Percentiles rank a stretch among this genome's conserved stretches.
Evolutionary conservation across 2,113 vertebrate genomes (phyloP).

Genomic region (Hippocampus abdominalis): DNA sequence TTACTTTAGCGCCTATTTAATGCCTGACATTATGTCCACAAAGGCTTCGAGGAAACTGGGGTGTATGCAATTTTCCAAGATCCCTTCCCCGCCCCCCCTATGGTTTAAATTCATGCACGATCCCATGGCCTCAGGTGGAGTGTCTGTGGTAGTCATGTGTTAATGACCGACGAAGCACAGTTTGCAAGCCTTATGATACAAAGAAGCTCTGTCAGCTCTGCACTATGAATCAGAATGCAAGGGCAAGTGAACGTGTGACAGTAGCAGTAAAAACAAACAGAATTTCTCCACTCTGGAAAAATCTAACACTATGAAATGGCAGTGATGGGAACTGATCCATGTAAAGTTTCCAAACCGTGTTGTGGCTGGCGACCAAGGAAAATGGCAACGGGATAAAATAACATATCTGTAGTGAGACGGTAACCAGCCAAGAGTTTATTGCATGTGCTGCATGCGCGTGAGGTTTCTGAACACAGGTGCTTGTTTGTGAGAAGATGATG

Average conservation of each 20-base stretch:
- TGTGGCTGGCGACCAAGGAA: constrained; percentile 45
- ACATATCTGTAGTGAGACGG: constrained; percentile 57
- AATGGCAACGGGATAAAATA: constrained; percentile 61
- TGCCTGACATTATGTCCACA: constrained; percentile 50
- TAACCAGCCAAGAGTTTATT: constrained; percentile 26
- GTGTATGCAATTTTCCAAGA: constrained; percentile 12
- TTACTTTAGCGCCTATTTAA: constrained; percentile 48
- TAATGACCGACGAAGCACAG: not conserved
- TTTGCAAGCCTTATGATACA: constrained; percentile 40
- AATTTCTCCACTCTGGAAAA: constrained; percentile 64
- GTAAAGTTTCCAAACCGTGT: constrained; percentile 65
- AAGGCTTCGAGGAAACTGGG: constrained; percentile 50
- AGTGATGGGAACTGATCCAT: constrained; percentile 61
- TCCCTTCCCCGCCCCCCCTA: not conserved
- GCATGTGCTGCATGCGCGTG: constrained; percentile 16
- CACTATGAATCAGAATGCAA: constrained; percentile 44
- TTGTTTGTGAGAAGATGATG: constrained; percentile 7
- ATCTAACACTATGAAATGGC: constrained; percentile 57
- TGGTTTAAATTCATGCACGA: constrained; percentile 18
- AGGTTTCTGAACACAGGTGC: constrained; percentile 41
- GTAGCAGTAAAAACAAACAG: constrained; percentile 66
- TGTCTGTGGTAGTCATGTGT: not conserved
- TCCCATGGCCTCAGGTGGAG: constrained; percentile 17
- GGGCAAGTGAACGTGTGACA: constrained; percentile 57
- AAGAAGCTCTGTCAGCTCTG: constrained; percentile 53